These are phyloP conservation scores for Pluvianellus socialis DNA, from an alignment of 2,113 vertebrate genomes.

Conservation along the genomic window DNA sequence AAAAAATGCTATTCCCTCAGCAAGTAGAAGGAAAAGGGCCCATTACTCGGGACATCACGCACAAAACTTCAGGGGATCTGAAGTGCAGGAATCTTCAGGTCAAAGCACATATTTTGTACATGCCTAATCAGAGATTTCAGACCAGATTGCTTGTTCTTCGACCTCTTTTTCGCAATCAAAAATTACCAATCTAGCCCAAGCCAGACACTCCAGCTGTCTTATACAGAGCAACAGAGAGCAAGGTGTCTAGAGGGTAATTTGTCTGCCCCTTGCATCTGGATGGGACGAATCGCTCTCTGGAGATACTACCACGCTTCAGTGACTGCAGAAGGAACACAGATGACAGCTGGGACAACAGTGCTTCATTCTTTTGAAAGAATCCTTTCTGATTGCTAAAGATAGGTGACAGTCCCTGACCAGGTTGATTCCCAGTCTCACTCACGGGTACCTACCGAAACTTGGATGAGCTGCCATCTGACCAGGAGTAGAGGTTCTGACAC, in stretches of 20 bases:
- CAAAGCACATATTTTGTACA: neutral
- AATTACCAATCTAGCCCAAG: neutral
- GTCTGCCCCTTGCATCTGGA: neutral
- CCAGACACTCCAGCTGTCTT: neutral
- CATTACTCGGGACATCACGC: neutral
- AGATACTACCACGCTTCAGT: neutral
- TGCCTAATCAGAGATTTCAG: neutral
- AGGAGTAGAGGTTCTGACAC: conserved; percentile 82
- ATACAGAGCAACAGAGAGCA: neutral
- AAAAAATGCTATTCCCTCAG: neutral
- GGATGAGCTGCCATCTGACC: conserved; percentile 87
- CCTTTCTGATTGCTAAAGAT: neutral
- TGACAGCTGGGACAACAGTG: neutral
- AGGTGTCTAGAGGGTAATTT: neutral
- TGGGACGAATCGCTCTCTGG: neutral
- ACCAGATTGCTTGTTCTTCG: neutral
- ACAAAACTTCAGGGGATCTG: neutral
- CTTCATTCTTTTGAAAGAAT: neutral
- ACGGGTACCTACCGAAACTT: conserved; percentile 80
- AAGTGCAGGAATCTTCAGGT: neutral
- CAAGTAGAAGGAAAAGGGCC: neutral
- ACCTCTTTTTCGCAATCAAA: neutral
- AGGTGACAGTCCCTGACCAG: neutral
- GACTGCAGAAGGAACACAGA: neutral
- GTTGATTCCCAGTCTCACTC: neutral